Base-by-base conservation (phyloP, 2,113 vertebrate genomes). In the Petrocephalus zakoni region DNA sequence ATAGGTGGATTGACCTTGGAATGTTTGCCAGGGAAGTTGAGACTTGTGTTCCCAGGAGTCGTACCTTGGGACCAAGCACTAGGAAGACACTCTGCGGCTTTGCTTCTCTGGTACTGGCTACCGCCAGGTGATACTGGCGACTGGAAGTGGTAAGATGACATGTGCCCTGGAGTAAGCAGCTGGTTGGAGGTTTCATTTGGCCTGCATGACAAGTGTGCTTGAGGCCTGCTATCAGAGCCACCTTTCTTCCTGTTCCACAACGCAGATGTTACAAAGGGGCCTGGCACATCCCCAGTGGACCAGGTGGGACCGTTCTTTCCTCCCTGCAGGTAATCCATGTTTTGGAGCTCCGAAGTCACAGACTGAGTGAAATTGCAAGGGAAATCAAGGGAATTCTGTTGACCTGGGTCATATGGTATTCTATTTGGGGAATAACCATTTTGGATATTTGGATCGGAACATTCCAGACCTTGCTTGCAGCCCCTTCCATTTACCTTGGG, bases 231-330 rank as follows among this genome's bases (percentile, higher is more conserved):
- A 1, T 87, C 78, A 68, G 88, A 55, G 68, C 81, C 87, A 13
- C 64, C 87, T 72, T 88, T 89, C 37, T 91, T 93, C 6, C 91
- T 89, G 3, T 6, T 83, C 0, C 10, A 4, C 2, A 53, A 0
- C 55, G 87, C 89, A 0, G 61, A 37, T 0, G 85, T 11, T 25
- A 64, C 37, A n/a, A 61, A 5, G 0, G 81, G 89, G 64, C 47
- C 89, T 46, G 25, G 1, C 10, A 4, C 6, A 22, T 90, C 91
- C 21, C 87, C 91, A 72, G 93, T 92, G 81, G 93, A 89, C 94
- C 93, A 93, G 0, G 0, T 25, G 5, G 2, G 0, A 0, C 91
- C 91, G 2, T 2, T 89, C 89, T 75, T 87, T 0, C 52, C 89
- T 0, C 89, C 89, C 0, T 91, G 87, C 37, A 88, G 88, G 87